These are phyloP conservation scores for Clupea harengus DNA, from an alignment of 2,113 vertebrate genomes.

Conservation along the genomic window DNA sequence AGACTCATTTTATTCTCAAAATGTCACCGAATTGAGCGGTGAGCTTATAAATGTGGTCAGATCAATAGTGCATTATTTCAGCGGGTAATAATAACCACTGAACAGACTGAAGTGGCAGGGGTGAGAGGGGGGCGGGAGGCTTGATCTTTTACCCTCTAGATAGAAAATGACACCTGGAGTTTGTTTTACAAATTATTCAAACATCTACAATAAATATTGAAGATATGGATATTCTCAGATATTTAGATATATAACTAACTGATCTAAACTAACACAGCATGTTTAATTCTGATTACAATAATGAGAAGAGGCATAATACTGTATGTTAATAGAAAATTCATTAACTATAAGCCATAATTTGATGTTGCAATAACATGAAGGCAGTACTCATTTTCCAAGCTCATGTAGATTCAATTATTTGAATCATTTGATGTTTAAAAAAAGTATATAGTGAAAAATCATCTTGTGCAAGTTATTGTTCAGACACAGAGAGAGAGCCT, in stretches of 20 bases:
- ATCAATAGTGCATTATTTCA: constrained; percentile 60
- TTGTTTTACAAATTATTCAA: not conserved
- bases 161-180: not conserved
- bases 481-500: too few relatives aligned
- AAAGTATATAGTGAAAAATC: too few relatives aligned
- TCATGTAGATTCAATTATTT: too few relatives aligned
- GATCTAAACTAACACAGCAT: too few relatives aligned
- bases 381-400: too few relatives aligned
- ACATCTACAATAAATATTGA: not conserved
- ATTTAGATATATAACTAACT: too few relatives aligned
- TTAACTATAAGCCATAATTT: too few relatives aligned
- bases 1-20: constrained; percentile 55
- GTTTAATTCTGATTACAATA: not conserved
- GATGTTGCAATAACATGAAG: too few relatives aligned
- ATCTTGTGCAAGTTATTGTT: too few relatives aligned
- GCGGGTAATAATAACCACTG: constrained; percentile 44
- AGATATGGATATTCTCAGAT: not conserved
- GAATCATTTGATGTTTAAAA: too few relatives aligned
- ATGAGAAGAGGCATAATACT: not conserved
- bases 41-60: constrained; percentile 40
- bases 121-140: not conserved
- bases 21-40: constrained; percentile 58
- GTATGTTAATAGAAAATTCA: too few relatives aligned
- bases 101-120: too few relatives aligned
- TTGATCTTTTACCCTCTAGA: not conserved